These are phyloP conservation scores for Platerodrilus igneus DNA, from an alignment of 2,888 invertebrate species.

Conservation along the genomic window DNA sequence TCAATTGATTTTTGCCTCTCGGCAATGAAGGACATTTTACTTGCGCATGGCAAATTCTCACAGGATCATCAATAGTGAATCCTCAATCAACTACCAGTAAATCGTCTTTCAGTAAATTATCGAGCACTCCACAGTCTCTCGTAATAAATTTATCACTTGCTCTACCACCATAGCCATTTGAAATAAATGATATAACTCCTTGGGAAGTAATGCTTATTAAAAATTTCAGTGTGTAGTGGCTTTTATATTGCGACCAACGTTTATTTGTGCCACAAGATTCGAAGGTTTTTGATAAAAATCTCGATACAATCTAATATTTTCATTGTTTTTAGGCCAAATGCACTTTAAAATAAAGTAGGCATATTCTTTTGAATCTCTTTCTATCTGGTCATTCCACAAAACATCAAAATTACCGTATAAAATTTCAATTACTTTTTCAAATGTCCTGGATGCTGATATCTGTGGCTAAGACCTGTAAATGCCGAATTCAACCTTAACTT, in stretches of 20 bases:
- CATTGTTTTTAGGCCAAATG: background rate
- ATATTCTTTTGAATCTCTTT: slow-evolving; percentile 2
- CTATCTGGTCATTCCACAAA: slow-evolving; percentile 2
- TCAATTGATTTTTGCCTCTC: no score
- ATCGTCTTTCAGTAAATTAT: background rate
- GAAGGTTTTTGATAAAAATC: slow-evolving; percentile 4
- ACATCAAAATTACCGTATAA: slow-evolving; percentile 1
- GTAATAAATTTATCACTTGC: background rate
- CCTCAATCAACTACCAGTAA: slow-evolving; percentile 1
- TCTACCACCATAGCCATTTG: background rate
- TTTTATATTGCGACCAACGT: slow-evolving; percentile 4
- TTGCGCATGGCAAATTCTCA: no score
- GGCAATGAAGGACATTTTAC: no score
- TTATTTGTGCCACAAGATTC: slow-evolving; percentile 4
- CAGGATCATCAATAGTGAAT: no score
- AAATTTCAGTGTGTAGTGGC: slow-evolving; percentile 9
- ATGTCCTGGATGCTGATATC: slow-evolving; percentile 3
- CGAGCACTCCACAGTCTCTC: background rate
- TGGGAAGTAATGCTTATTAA: slow-evolving; percentile 5
- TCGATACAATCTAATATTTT: no score
- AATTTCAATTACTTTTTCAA: slow-evolving; percentile 1
- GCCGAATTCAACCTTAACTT: slow-evolving; percentile 6
- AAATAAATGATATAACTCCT: no score
- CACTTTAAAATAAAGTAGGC: slow-evolving; percentile 2
- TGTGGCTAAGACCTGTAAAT: slow-evolving; percentile 3